Percentiles rank a stretch among this genome's conserved stretches.
Conservation (phyloP, 2,888 invertebrate genomes). For the Chaetogeoica ovagalla region DNA sequence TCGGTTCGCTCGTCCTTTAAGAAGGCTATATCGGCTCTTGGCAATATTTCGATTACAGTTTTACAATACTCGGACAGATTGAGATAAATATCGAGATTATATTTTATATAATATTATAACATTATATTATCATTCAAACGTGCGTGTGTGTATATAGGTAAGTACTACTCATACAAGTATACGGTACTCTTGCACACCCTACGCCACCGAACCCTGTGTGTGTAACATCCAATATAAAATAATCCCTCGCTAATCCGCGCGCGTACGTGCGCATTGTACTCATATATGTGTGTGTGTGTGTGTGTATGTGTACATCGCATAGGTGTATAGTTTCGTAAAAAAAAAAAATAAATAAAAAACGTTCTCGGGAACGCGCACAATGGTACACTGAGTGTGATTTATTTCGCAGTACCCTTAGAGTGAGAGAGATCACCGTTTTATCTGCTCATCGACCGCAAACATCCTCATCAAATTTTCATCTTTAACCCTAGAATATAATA, state of each 20-base stretch:
- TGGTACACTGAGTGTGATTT: conserved; percentile 42
- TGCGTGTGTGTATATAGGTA: too few species aligned
- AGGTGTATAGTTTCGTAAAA: neutral
- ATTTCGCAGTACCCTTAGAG: conserved; percentile 8
- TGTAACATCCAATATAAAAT: conserved; percentile 17
- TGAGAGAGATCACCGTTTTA: conserved; percentile 35
- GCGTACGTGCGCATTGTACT: too few species aligned
- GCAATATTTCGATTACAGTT: conserved; percentile 18
- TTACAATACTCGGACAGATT: conserved; percentile 10
- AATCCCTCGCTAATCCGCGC: conserved; percentile 46
- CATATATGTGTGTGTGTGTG: too few species aligned
- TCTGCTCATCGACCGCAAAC: conserved; percentile 50
- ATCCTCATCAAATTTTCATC: conserved; percentile 53
- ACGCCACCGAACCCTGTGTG: neutral
- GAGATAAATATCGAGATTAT: conserved; percentile 51
- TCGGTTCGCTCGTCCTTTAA: conserved; percentile 16
- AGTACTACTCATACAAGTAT: too few species aligned
- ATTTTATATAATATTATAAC: too few species aligned
- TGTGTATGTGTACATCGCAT: neutral
- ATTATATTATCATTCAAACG: too few species aligned
- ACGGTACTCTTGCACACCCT: conserved; percentile 32
- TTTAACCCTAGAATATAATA: conserved; percentile 23
- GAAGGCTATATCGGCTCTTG: neutral
- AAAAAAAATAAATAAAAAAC: neutral
- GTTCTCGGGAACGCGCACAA: conserved; percentile 27